Evolutionary conservation across 1,140 invertebrate species (phyloP), one percentile per base, ranked within the genome.

Genomic region (Theocolax elegans): DNA sequence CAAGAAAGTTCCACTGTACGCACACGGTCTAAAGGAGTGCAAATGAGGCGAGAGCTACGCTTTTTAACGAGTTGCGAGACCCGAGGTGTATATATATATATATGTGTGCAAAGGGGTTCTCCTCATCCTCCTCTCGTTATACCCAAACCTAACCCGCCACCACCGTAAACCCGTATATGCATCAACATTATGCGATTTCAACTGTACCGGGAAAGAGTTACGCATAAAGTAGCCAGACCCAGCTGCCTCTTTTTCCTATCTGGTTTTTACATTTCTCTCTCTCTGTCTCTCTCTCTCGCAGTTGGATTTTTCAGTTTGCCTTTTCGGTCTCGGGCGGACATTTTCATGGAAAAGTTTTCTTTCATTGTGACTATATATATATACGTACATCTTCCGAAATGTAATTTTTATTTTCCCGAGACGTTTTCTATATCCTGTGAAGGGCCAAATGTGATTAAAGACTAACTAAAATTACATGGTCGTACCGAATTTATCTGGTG

Each of bases 21-120:
- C 7, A 3, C 8, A 27, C 23, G 25, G 9, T 21, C 58, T 42
- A 66, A 72, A 73, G 42, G 62, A 69, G 67, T 63, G 72, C 69
- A 74, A 78, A 77, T 75, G 71, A 75, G 62, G 62, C 62, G 67
- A n/a, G n/a, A 76, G 67, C 65, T 72, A 67, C 42, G 65, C 74
- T 75, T 77, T 79, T 76, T 74, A 75, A 75, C 64, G 59, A 66
- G 68, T 64, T 72, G 38, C 42, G 7, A 38, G 12, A n/a, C n/a
- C n/a, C n/a, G n/a, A n/a, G n/a, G n/a, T n/a, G n/a, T n/a, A n/a
- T n/a, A n/a, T n/a, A n/a, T n/a, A n/a, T n/a, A n/a, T n/a, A n/a
- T n/a, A n/a, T n/a, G n/a, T n/a, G n/a, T n/a, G n/a, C n/a, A n/a
- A n/a, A n/a, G n/a, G n/a, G n/a, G n/a, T n/a, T n/a, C n/a, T n/a